Base-by-base conservation (phyloP, 2,888 invertebrate genomes). In the Drosophila testacea region DNA sequence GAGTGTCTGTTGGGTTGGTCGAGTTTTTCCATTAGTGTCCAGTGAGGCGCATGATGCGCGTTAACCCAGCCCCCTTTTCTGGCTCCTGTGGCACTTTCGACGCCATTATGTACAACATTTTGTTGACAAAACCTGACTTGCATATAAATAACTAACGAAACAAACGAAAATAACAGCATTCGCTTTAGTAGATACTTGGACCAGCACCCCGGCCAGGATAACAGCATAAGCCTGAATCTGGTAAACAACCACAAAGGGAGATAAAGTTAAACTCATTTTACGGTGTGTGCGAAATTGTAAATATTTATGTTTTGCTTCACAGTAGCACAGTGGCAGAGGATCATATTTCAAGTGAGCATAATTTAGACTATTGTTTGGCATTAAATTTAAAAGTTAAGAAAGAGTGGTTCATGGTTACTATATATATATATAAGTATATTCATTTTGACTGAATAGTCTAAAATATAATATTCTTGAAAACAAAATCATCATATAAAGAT, bases 261-360 rank as follows among this genome's bases (percentile, higher is more conserved):
- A 89, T 89, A 87, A 87, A 87, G 80, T 87, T 87, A 77, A 89
- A 89, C 89, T 89, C 73, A 87, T 87, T 87, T 89, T 81, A 87
- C 79, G 80, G 71, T 78, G 82, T 78, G 82, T 81, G 84, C 79
- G 68, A 83, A 86, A 86, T 86, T 88, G 85, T 87, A 83, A 88
- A 86, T 88, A 87, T 86, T 88, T 86, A 86, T 79, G 79, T 77
- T 55, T 46, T 50, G n/a, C 27, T 46, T 13, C 46, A 22, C 41
- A 44, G 13, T 16, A 10, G 61, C 55, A 68, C 83, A 69, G 74
- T 81, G 83, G 73, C 32, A 11, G 16, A 13, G 38, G 2, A 6
- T 6, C 6, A 3, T 2, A 13, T 13, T 6, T 6, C n/a, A 6
- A 6, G 13, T n/a, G 38, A 1, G 4, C n/a, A 2, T n/a, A 38